Base-by-base conservation (phyloP, 2,888 invertebrate species). In the Vesta saturnalis region DNA sequence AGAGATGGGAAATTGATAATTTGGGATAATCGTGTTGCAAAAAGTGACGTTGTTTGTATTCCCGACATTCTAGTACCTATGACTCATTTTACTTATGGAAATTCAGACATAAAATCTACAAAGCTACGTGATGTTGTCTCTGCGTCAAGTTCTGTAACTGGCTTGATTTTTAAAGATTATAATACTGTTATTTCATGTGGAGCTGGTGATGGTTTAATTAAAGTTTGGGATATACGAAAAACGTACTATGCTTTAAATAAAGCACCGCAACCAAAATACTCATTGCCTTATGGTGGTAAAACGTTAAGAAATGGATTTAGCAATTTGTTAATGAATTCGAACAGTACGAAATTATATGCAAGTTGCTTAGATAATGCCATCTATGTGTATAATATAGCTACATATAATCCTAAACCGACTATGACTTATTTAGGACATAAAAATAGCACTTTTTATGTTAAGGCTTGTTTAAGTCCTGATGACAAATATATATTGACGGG, bases 351-450 rank as follows among this genome's bases (percentile, higher is more conserved):
- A 19, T 83, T 96, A 2, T 96, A 93, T 84, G 96, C 94, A 5
- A 95, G 91, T 83, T 95, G 95, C 82, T 92, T 94, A 87, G 95
- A 96, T 82, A 91, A 92, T 79, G 89, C 89, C 55, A 92, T 97
- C 69, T 96, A 96, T 81, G 91, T 93, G 79, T 96, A 92, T 81
- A 94, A 96, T 81, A 85, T 94, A 60, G 86, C 90, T 1, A 89
- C 92, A 0, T 92, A 91, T 80, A 85, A 87, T 77, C 82, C 88
- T 12, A 82, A 90, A 62, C 94, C 95, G 0, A 82, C 90, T 66
- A 88, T 87, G 76, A 83, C 86, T 56, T 92, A 91, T 79, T 83
- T 85, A 12, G 96, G 96, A 0, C 92, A 95, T 81, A 88, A 91
- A 76, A 93, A 92, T 82, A 87, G 89, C 62, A 91, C 94, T 0